Percentiles rank a stretch among this genome's conserved stretches.
Conservation (phyloP, 2,888 invertebrate species). For the Cephus pulcher region DNA sequence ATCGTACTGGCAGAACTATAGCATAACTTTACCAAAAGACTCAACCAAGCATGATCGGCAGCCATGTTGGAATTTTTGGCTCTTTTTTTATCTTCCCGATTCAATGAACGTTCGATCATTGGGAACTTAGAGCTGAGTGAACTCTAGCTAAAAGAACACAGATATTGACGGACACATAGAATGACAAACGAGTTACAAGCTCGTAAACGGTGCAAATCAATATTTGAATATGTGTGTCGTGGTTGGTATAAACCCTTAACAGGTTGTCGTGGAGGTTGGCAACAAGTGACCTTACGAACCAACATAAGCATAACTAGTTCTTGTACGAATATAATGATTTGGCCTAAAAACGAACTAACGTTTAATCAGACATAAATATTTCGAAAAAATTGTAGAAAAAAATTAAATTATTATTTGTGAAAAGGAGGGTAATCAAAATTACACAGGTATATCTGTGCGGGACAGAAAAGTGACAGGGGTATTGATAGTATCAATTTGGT, state of each 20-base stretch:
- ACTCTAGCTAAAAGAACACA: neutral
- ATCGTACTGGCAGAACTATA: neutral
- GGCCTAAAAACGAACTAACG: neutral
- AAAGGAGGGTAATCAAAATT: neutral
- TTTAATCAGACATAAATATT: neutral
- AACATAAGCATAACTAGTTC: neutral
- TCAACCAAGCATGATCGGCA: neutral
- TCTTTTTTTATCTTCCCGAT: neutral
- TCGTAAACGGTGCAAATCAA: slow-evolving; percentile 33
- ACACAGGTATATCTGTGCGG: neutral
- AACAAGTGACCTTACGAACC: slow-evolving; percentile 38
- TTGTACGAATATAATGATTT: neutral
- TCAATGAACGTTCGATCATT: neutral
- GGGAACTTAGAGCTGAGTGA: neutral
- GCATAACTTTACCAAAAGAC: neutral
- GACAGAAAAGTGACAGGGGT: neutral
- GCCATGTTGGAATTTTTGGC: neutral
- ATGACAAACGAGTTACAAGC: slow-evolving; percentile 12
- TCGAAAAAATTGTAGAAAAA: neutral
- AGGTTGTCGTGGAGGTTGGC: slow-evolving; percentile 39
- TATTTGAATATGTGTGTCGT: slow-evolving; percentile 36
- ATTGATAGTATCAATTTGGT: neutral
- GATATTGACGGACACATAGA: neutral
- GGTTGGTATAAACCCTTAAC: slow-evolving; percentile 37
- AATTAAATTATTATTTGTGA: neutral